phyloP scores from a whole-genome alignment of 2,797 vertebrate species.

The Neopelma chrysocephalum region DNA sequence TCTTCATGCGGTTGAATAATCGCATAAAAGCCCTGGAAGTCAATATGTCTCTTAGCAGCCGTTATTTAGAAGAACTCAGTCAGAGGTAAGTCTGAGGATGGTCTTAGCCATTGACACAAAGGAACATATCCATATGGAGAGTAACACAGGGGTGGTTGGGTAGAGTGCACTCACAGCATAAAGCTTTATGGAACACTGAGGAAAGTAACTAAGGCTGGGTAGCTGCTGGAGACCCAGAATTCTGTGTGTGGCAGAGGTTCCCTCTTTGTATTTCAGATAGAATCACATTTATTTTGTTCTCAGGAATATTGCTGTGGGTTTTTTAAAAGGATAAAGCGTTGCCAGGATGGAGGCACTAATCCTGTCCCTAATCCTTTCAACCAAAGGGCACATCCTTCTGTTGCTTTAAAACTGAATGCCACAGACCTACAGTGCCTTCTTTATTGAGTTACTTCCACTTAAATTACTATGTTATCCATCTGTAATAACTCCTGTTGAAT shows the following conservation, averaged over 20 bases:
- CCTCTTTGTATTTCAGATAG: neutral
- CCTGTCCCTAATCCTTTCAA: neutral
- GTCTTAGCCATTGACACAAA: neutral
- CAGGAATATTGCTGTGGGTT: neutral
- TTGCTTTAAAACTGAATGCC: neutral
- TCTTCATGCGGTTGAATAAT: conserved; percentile 99
- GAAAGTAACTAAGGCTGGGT: neutral
- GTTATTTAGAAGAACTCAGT: conserved; percentile 97
- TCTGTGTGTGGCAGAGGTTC: neutral
- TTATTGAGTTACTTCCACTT: neutral
- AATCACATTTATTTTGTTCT: neutral
- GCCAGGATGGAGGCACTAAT: neutral
- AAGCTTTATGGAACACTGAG: neutral
- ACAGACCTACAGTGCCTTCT: neutral
- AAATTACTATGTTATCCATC: neutral
- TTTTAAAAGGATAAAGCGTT: neutral
- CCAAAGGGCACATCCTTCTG: neutral
- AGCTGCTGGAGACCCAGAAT: neutral
- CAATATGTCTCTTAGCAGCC: conserved; percentile 98
- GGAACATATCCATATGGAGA: fast-evolving
- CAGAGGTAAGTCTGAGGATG: conserved; percentile 82
- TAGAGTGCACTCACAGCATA: neutral
- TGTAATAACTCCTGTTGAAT: neutral
- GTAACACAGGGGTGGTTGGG: too few relatives aligned
- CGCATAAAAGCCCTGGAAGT: conserved; percentile 98